Evolutionary conservation across 1,140 invertebrate species (phyloP), one percentile per base, ranked within the genome.

Genomic region (Trichogramma pretiosum): DNA sequence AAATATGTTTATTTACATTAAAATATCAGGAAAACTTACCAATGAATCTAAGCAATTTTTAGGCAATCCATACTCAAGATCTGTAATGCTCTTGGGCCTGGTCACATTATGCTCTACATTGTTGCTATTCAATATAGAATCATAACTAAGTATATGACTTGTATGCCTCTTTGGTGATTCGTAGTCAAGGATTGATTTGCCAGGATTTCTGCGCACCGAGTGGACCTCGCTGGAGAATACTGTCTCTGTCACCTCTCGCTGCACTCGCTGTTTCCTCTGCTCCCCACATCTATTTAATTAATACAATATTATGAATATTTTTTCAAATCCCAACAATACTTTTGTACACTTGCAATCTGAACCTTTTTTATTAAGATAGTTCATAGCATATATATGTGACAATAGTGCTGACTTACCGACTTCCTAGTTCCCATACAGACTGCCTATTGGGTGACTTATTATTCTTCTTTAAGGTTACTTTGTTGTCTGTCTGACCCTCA

Each of bases 151-250:
- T 53, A 70, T 65, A 38, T 61, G 62, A 4, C 18, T 30, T 48
- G 56, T 59, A 51, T 65, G 63, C 46, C 59, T 65, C 52, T 66
- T 70, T 26, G 68, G 67, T 14, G 69, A 70, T 48, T 72, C 66
- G 59, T 72, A 69, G 42, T 72, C 67, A 24, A 70, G 48, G 26
- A 70, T 70, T 8, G 67, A 65, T 54, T 72, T 72, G 21, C 57
- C 48, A 43, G 68, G 52, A 55, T 72, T 70, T 54, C 74, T 68
- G 42, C 72, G 67, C 23, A 80, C 74, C 3, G 78, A 79, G 58
- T 76, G 76, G 18, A 80, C 76, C 57, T 81, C 78, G 14, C 77
- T 76, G 5, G 78, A 76, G 58, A 81, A 81, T 44, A 81, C 76
- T 16, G 78, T 79, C 55, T 80, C 79, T 2, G 78, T 80, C 44